Evolutionary conservation across 23 tunicate genomes (phyloP).

Genomic region (Aplidium turbinatum): DNA sequence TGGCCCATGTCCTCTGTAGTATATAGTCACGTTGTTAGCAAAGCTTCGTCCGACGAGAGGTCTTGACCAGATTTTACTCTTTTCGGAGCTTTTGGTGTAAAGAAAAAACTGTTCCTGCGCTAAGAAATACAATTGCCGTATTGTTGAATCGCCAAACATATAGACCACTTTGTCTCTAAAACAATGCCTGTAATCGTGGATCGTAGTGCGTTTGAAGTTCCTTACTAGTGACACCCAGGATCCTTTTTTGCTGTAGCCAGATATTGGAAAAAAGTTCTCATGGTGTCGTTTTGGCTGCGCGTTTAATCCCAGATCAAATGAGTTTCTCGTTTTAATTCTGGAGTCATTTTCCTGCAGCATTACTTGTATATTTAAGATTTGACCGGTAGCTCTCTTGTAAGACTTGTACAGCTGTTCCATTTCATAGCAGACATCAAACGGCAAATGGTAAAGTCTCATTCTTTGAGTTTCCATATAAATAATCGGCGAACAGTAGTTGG

Average conservation of each 20-base stretch:
- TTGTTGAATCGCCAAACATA: constrained; percentile 53
- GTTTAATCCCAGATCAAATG: too few species aligned
- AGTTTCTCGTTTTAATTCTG: too few species aligned
- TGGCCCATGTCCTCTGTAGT: constrained; percentile 54
- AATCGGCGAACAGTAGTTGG: too few species aligned
- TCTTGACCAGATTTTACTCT: neutral
- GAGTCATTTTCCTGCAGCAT: neutral
- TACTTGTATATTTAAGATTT: neutral
- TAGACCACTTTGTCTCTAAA: constrained; percentile 25
- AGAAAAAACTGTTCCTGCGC: neutral
- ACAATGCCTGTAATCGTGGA: neutral
- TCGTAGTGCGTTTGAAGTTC: neutral
- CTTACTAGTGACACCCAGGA: constrained; percentile 23
- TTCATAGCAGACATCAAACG: neutral
- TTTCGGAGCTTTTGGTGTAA: neutral
- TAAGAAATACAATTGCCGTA: constrained; percentile 16
- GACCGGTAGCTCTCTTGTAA: neutral
- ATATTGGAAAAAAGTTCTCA: neutral
- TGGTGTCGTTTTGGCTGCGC: too few species aligned
- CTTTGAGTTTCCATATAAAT: too few species aligned
- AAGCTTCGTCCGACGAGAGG: constrained; percentile 17
- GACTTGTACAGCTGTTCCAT: neutral
- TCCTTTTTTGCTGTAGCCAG: constrained; percentile 21
- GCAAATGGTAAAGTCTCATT: too few species aligned
- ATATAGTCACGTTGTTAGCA: constrained; percentile 22